Percentiles rank a stretch among this genome's conserved stretches.
Conservation (phyloP, 2,888 invertebrate genomes). For the Leptinotarsa peninsularis region DNA sequence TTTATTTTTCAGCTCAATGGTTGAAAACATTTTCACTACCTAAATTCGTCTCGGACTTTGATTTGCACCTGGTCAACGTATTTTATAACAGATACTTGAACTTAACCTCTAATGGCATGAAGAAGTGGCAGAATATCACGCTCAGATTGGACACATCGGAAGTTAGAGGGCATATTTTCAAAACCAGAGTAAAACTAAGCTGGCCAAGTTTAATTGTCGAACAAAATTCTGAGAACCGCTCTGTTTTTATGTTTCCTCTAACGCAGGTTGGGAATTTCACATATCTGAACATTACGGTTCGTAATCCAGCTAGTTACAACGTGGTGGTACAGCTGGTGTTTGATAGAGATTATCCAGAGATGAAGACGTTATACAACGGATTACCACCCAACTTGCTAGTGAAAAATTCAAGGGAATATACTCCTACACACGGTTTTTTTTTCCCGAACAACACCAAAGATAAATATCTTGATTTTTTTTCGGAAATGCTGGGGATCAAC, state of each 20-base stretch:
- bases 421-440: slow-evolving; percentile 46
- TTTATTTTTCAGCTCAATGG: slow-evolving; percentile 73
- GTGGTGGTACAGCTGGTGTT: slow-evolving; percentile 79
- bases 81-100: slow-evolving; percentile 73
- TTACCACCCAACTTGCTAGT: slow-evolving; percentile 65
- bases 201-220: slow-evolving; percentile 73
- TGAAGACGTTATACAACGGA: slow-evolving; percentile 69
- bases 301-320: slow-evolving; percentile 80
- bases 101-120: slow-evolving; percentile 65
- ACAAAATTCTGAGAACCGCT: slow-evolving; percentile 64
- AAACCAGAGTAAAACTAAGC: slow-evolving; percentile 74
- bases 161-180: slow-evolving; percentile 74
- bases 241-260: slow-evolving; percentile 74
- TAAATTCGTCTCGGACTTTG: slow-evolving; percentile 76
- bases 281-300: slow-evolving; percentile 74
- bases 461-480: slow-evolving; percentile 43
- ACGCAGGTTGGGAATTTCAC: slow-evolving; percentile 80
- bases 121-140: slow-evolving; percentile 76
- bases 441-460: slow-evolving; percentile 43
- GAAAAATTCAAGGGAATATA: slow-evolving; percentile 37
- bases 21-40: slow-evolving; percentile 74
- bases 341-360: slow-evolving; percentile 75
- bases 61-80: slow-evolving; percentile 74
- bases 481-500: slow-evolving; percentile 48
- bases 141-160: slow-evolving; percentile 82